Conservation (phyloP, 30 jellyfish, hydroid and myxozoan species). For the Mastigias papua region DNA sequence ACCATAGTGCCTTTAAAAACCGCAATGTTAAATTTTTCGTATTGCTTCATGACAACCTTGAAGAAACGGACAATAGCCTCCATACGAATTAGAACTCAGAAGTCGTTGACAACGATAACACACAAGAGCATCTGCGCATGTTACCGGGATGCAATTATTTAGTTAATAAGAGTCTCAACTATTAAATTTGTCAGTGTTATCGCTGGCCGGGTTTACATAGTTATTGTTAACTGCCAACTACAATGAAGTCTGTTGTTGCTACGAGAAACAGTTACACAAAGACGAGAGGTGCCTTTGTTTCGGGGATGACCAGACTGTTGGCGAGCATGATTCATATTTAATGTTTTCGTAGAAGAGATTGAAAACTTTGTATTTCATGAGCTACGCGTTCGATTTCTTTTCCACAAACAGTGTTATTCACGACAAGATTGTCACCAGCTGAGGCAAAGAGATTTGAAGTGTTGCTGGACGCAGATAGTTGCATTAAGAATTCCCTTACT, state of each 20-base stretch:
- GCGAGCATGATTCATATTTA: not conserved
- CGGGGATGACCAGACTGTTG: not conserved
- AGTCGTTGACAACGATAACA: not conserved
- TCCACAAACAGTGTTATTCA: no score
- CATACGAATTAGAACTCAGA: not conserved
- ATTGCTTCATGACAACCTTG: no score
- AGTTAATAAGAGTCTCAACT: not conserved
- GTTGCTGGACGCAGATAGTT: no score
- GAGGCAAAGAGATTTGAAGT: no score
- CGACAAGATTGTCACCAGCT: no score
- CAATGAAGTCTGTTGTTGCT: constrained; percentile 1
- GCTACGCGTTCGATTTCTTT: no score
- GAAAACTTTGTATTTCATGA: not conserved
- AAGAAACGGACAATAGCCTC: not conserved
- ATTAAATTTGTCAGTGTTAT: not conserved
- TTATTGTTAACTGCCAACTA: not conserved
- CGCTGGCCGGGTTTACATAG: not conserved
- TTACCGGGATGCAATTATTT: no score
- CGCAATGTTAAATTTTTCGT: no score
- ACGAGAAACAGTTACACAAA: not conserved
- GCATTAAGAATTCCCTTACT: no score
- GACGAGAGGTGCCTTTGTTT: not conserved
- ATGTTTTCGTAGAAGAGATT: no score
- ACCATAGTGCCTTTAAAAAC: not conserved
- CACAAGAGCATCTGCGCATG: no score